Evolutionary conservation across 2,797 vertebrate species (phyloP).

Genomic region (Alosa sapidissima): DNA sequence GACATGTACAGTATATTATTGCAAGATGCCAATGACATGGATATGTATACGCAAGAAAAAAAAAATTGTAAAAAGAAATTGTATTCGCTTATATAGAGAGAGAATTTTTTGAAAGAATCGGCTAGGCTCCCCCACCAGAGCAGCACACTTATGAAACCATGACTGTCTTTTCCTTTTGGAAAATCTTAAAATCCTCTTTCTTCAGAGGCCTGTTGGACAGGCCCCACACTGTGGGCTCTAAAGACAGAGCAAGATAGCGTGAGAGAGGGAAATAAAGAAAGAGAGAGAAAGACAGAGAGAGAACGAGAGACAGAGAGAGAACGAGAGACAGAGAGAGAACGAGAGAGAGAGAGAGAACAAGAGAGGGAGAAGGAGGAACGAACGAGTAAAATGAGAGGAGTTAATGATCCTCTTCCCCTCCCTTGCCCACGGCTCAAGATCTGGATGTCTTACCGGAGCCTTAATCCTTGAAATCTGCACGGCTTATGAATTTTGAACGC

Average conservation of each 20-base stretch:
- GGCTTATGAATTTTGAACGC: constrained; percentile 71
- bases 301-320: no score
- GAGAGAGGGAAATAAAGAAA: neutral
- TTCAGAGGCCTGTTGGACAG: neutral
- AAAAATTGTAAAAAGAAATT: no score
- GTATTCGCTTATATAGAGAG: neutral
- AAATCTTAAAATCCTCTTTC: neutral
- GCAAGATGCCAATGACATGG: neutral
- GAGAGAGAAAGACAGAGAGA: neutral
- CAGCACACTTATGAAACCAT: neutral
- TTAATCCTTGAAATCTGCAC: constrained; percentile 68
- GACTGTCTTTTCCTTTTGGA: neutral
- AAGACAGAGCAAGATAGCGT: constrained; percentile 12
- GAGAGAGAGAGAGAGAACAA: neutral
- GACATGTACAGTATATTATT: neutral
- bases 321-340: no score
- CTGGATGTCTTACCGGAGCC: constrained; percentile 49
- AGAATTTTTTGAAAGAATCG: no score
- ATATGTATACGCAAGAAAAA: no score
- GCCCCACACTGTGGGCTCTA: constrained; percentile 4
- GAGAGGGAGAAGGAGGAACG: no score
- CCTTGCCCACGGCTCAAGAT: constrained; percentile 33
- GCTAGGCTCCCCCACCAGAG: neutral
- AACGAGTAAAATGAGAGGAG: constrained; percentile 50
- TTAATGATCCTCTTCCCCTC: constrained; percentile 59